These are phyloP conservation scores for zebrafish (Danio rerio) DNA, from an alignment of 2,113 vertebrate species.

Conservation along the genomic window DNA sequence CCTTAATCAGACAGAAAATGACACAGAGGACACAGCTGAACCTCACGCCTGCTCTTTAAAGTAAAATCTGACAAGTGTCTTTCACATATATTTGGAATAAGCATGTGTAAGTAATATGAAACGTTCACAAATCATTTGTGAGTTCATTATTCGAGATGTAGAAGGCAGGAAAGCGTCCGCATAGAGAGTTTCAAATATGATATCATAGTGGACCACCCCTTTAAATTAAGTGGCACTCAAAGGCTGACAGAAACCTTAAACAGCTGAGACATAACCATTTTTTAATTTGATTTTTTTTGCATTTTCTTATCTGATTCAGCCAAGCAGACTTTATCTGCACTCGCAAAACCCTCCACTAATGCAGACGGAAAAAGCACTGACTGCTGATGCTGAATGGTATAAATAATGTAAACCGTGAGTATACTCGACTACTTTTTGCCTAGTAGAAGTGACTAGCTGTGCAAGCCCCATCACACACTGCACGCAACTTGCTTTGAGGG, in stretches of 20 bases:
- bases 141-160: no score
- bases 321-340: not conserved
- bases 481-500: conserved; percentile 10
- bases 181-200: no score
- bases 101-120: no score
- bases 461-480: conserved; percentile 21
- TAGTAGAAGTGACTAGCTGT: not conserved
- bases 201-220: no score
- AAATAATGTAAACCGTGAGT: not conserved
- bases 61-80: no score
- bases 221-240: not conserved
- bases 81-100: no score
- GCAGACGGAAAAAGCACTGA: not conserved
- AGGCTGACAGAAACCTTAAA: not conserved
- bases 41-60: no score
- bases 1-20: no score
- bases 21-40: no score
- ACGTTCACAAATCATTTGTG: no score
- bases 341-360: not conserved
- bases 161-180: no score
- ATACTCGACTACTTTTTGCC: not conserved
- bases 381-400: not conserved
- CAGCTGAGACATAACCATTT: not conserved
- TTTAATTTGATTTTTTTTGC: not conserved
- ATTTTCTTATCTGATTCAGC: not conserved